Evolutionary conservation across 2,888 invertebrate species (phyloP), one percentile per base, ranked within the genome.

Genomic region (Hanleya hanleyi): DNA sequence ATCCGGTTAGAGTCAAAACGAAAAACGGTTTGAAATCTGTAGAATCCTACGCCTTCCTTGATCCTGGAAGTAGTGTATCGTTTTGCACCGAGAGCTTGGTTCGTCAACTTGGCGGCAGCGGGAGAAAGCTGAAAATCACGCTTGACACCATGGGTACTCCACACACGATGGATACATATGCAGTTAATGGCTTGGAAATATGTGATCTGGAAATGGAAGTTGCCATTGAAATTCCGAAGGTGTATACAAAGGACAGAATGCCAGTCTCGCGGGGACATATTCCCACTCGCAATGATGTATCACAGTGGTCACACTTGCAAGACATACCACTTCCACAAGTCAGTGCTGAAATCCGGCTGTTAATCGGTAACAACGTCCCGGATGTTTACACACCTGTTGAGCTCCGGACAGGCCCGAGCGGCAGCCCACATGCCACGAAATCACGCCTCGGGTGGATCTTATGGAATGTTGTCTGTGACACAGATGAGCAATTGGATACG

Each of bases 351-450:
- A 69, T 77, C 9, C 71, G 73, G 9, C 57, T 77, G 33, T 41
- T 77, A 35, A 71, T 77, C 35, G 77, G 77, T 12, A 69, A 67
- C 36, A 70, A 73, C 51, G 74, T 77, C 0, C 70, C 69, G 1
- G 74, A 77, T 47, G 77, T 71, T 32, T 77, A 70, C 36, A 33
- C 76, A 22, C 74, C 77, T 18, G 51, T 67, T 66, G 69, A 75
- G n/a, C 32, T 69, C 22, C 7, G 57, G 26, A 69, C 75, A 4
- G 77, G 77, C 15, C 73, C 70, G 7, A 65, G 69, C 50, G 77
- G 75, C 4, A 68, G 70, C 9, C 77, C 77, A 7, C 76, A 77
- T 66, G 77, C 77, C 9, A 67, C 71, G 7, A 72, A 47, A 61
- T 57, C 72, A 15, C n/a, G 33, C 4, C 62, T 72, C 15, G 69